Base-by-base conservation (phyloP, 2,888 invertebrate species). In the Noctua pronuba region DNA sequence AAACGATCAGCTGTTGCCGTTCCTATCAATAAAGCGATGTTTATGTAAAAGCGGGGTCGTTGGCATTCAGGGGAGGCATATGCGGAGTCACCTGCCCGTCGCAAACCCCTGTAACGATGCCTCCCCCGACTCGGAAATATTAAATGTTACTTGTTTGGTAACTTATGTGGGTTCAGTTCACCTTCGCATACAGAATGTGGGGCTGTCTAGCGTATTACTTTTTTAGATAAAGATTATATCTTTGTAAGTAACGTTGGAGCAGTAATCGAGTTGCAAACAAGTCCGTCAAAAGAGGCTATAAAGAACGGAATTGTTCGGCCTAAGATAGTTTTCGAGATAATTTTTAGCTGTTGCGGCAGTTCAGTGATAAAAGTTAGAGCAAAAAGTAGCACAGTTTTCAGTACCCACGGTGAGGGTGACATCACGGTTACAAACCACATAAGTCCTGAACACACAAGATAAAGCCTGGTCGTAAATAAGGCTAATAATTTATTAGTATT, bases 31-130 rank as follows among this genome's bases (percentile, higher is more conserved):
- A 89, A 88, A 83, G 71, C 72, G 80, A 65, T 83, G 81, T 85
- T 91, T 90, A 92, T 90, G 90, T 91, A 89, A 89, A 90, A 88
- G 83, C 83, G 91, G 92, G 96, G 96, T 96, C 96, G 92, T 94
- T 96, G 95, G 94, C 96, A 95, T 95, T 94, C 92, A 91, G 89
- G 94, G 95, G 94, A 94, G 95, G 94, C 96, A 95, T 95, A 94
- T 95, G 96, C 91, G 91, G 88, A 93, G 93, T 94, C 96, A 96
- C 96, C 96, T 96, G 96, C 88, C 83, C 79, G 93, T 84, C 79
- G 80, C 90, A 88, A 89, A 92, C 94, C 94, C 93, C 93, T 89
- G 79, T 85, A 86, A 88, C 90, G 90, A 86, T 90, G 83, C 88
- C 90, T 91, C 93, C 94, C 93, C 88, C 91, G 85, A 91, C 92